Evolutionary conservation across 2,888 invertebrate species (phyloP), one percentile per base, ranked within the genome.

Genomic region (Scaptodrosophila latifasciaeformis): DNA sequence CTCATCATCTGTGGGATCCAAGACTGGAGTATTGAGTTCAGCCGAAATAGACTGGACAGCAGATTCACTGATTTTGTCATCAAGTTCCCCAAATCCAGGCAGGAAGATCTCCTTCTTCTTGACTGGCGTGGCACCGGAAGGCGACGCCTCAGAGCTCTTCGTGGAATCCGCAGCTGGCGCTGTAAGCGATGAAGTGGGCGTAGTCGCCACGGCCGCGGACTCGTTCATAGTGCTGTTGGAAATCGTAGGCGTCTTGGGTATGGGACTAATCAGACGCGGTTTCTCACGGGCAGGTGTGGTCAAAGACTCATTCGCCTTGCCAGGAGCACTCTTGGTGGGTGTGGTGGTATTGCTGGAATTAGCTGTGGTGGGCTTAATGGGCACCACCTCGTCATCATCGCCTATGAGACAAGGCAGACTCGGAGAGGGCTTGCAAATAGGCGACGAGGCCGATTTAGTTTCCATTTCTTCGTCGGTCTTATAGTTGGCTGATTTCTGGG

Each of bases 41-140:
- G 90, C 91, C 0, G 92, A 91, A 65, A 94, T 93, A 54, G 93
- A 94, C 77, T 93, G 92, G 2, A 94, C 92, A 0, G 94, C 94
- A 65, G 91, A 92, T 83, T 94, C 93, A 84, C 93, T 90, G n/a
- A 92, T 89, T 54, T 89, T 89, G 63, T 91, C 91, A 74, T 92
- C 92, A 24, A 91, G 88, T 62, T 90, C 89, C 1, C 88, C 91
- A 79, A 92, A 91, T 0, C 90, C 91, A 2, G 92, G 90, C 54
- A 92, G 90, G 53, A 91, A 90, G 70, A 88, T 90, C 24, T 91
- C 91, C 27, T 90, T 90, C 62, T 86, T 86, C 59, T 86, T 86
- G 6, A 57, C 49, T 3, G 24, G 24, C 24, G 24, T 24, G 24
- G 24, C 43, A 19, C 24, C 44, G 7, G 39, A 49, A 6, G 31